Conservation (phyloP, 1,140 invertebrate species). For the Pygmarrhopalites habei region DNA sequence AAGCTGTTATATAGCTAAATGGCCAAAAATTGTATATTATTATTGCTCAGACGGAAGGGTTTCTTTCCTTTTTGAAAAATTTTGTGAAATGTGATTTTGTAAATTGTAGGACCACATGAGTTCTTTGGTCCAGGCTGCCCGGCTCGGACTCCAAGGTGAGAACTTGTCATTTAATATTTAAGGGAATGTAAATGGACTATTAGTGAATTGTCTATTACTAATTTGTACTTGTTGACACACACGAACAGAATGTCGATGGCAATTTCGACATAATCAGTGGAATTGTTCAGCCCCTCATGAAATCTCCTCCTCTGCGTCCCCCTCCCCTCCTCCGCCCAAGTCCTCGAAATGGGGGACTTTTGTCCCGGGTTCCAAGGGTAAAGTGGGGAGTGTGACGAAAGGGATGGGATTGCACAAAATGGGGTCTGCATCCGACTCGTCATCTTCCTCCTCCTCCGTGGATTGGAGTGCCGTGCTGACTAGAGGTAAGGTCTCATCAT, state of each 20-base stretch:
- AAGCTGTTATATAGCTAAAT: not conserved
- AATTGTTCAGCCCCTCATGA: constrained; percentile 28
- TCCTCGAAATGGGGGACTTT: not conserved
- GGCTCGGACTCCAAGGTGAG: constrained; percentile 28
- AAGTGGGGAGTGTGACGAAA: not conserved
- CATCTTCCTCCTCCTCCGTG: no score
- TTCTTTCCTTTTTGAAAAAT: not conserved
- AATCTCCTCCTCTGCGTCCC: not conserved
- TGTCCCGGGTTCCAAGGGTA: not conserved
- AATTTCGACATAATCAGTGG: constrained; percentile 37
- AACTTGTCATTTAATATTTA: no score
- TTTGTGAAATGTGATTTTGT: not conserved
- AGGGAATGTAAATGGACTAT: no score
- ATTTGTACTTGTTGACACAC: no score
- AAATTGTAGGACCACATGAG: constrained; percentile 34
- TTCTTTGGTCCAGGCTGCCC: constrained; percentile 28
- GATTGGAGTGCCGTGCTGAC: not conserved
- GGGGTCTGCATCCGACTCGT: no score
- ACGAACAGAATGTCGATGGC: constrained; percentile 35
- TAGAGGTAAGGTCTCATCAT: not conserved
- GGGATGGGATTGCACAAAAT: not conserved
- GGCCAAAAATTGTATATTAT: not conserved
- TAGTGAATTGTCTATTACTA: no score
- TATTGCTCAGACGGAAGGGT: not conserved
- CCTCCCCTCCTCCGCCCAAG: not conserved